phyloP scores from a whole-genome alignment of 2,113 vertebrate genomes.

The Grus americana region DNA sequence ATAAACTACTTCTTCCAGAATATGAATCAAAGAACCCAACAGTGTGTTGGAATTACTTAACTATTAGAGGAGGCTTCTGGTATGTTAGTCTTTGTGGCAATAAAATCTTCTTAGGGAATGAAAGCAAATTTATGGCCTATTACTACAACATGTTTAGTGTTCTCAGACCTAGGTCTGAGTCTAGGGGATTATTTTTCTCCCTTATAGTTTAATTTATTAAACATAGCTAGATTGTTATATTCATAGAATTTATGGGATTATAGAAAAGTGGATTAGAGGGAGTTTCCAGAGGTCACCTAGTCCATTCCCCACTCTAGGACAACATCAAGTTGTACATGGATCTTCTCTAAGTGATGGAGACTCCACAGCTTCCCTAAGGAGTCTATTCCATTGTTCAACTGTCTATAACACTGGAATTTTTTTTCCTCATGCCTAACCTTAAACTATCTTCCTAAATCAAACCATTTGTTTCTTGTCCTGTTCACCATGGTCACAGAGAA shows the following conservation, averaged over 20 bases:
- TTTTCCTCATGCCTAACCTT: neutral
- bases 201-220: conserved; percentile 19
- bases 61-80: neutral
- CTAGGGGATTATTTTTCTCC: neutral
- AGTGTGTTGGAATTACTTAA: neutral
- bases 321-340: neutral
- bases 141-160: neutral
- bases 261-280: neutral
- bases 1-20: neutral
- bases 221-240: neutral
- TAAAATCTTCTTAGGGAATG: conserved; percentile 3
- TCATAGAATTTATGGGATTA: neutral
- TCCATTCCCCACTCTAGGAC: neutral
- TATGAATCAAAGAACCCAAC: conserved; percentile 28
- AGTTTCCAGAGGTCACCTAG: neutral
- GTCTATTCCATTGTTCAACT: neutral
- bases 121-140: conserved; percentile 38
- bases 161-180: neutral
- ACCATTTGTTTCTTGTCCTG: neutral
- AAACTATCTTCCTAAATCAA: neutral
- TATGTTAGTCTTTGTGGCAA: conserved; percentile 9
- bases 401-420: neutral
- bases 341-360: neutral
- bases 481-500: neutral
- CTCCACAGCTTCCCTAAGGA: neutral